phyloP scores from a whole-genome alignment of 2,888 invertebrate genomes.

The Cosmopolites sordidus region DNA sequence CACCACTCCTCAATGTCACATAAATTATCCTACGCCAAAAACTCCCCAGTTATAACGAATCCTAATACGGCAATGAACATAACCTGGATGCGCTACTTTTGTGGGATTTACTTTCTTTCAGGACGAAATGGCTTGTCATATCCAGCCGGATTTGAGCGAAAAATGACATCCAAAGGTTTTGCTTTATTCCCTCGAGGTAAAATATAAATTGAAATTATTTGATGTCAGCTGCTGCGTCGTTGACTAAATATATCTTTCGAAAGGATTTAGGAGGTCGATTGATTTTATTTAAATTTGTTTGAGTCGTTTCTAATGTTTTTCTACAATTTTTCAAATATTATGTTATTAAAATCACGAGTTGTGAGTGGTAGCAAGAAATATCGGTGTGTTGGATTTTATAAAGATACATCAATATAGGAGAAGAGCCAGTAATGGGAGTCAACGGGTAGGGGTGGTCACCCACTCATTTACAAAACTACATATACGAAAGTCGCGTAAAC shows the following conservation, averaged over 20 bases:
- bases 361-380: too few species aligned
- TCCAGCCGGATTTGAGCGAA: slow-evolving; percentile 30
- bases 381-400: too few species aligned
- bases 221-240: slow-evolving; percentile 1
- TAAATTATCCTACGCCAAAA: slow-evolving; percentile 1
- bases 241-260: slow-evolving; percentile 2
- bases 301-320: too few species aligned
- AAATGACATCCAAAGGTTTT: slow-evolving; percentile 29
- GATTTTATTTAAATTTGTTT: too few species aligned
- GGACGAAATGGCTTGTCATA: slow-evolving; percentile 32
- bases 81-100: slow-evolving; percentile 18
- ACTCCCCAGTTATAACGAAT: background rate
- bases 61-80: slow-evolving; percentile 3
- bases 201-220: slow-evolving; percentile 28
- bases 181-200: slow-evolving; percentile 24
- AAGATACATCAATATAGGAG: too few species aligned
- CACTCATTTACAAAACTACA: too few species aligned
- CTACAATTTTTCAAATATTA: too few species aligned
- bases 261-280: background rate
- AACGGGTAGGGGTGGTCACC: too few species aligned
- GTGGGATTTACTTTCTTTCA: slow-evolving; percentile 27
- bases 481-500: too few species aligned
- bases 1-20: background rate
- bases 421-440: too few species aligned
- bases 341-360: too few species aligned